Base-by-base conservation (phyloP, 2,797 vertebrate species). In the Oceanodroma leucorhoa region DNA sequence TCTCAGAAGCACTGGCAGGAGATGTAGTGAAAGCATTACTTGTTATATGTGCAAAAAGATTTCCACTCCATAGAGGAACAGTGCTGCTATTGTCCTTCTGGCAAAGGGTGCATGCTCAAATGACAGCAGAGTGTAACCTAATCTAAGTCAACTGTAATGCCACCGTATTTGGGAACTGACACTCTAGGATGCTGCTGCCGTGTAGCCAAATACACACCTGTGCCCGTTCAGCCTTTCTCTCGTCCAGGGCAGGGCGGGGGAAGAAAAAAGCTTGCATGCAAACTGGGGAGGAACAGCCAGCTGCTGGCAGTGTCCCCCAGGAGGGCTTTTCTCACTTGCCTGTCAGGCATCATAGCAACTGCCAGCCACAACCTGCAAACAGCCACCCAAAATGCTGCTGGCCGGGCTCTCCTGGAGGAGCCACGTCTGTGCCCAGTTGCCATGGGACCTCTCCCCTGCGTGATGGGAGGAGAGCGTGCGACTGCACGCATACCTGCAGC, bases 361-460 rank as follows among this genome's bases (percentile, higher is more conserved):
- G 69, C 93, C 96, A 97, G 98, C 97, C 97, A 98, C 96, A 98
- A 95, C 97, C 95, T 97, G 98, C 97, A 99, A 98, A 98, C 97
- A 98, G 94, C 97, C 97, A 97, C 95, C 85, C 94, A 50, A 92
- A 96, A 90, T 26, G 45, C 96, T 98, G 97, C 97, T 97, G 97
- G 91, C 97, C 95, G 89, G 98, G 97, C 97, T 98, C 97, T 98
- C 96, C 96, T 91, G 87, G 95, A 98, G 97, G 87, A 96, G 94
- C 93, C 50, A 22, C 95, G 88, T 97, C 97, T 98, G 96, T 97
- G 97, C 94, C 97, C 92, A 17, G 83, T 98, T 97, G 96, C 97
- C 96, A 96, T 96, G 91, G 90, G 91, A 75, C 77, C 83, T 34
- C 65, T 83, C 71, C 73, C 48, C 27, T 11, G 48, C 11, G 0